Evolutionary conservation across 2,888 invertebrate genomes (phyloP), one percentile per base, ranked within the genome.

Genomic region (Marronus borbonicus): DNA sequence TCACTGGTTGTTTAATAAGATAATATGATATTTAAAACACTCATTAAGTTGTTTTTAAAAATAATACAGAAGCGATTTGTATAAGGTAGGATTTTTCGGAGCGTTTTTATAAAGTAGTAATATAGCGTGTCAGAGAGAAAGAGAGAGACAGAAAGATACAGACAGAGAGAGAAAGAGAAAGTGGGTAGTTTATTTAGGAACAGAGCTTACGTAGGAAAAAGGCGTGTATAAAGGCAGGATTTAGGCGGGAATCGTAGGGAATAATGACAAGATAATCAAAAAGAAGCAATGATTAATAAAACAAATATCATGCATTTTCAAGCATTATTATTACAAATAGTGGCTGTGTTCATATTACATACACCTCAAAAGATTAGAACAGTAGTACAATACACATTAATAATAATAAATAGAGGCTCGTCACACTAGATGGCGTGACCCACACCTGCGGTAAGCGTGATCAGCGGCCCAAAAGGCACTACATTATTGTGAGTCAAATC

Each of bases 301-400:
- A 94, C 94, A 93, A 94, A 94, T 93, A 93, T 93, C 94, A 94
- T 94, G 94, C 94, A 94, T 93, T 92, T 92, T 91, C 91, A 94
- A 94, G 94, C 94, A 94, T 94, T 94, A 94, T 94, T 94, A 94
- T 94, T 94, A 94, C 92, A 92, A 92, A 92, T 92, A 92, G 93
- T 94, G 93, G 93, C 93, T 89, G 88, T 89, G 88, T 88, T 88
- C 85, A 85, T 84, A 87, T 89, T 90, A 90, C 90, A 90, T 90
- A 90, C 89, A 90, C 89, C 88, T 88, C 89, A 88, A 80, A 58
- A 89, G 89, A 89, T 89, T 89, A 89, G 89, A 89, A 89, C 88
- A 88, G 86, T 89, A 89, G 86, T 89, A 89, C 89, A 89, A 86
- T 89, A 89, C 88, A 89, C 88, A 88, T 85, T 88, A 87, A 87